phyloP scores from a whole-genome alignment of 2,113 vertebrate genomes.

The Peromyscus leucopus region DNA sequence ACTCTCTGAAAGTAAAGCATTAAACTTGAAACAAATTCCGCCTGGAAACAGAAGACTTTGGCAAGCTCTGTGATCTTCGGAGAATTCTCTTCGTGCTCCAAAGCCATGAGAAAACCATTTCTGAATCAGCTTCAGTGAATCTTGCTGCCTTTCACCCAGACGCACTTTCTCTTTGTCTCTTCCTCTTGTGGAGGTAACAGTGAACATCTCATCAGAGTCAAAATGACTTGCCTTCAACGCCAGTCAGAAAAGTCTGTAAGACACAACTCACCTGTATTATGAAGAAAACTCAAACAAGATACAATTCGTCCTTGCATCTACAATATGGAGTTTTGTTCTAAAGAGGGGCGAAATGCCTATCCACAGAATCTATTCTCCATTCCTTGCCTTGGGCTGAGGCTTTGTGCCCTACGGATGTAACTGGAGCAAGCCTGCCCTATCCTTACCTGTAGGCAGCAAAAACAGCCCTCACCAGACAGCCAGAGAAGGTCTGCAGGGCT shows the following conservation, averaged over 20 bases:
- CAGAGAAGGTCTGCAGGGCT: not conserved
- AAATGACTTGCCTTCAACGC: conserved; percentile 77
- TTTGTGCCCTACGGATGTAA: not conserved
- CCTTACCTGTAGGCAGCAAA: not conserved
- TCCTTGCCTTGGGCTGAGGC: not conserved
- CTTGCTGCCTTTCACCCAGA: not conserved
- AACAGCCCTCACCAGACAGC: not conserved
- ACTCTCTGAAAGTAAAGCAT: conserved; percentile 45
- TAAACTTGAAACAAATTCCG: conserved; percentile 52
- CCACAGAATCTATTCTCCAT: not conserved
- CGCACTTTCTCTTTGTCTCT: conserved; percentile 7
- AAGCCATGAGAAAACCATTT: conserved; percentile 71
- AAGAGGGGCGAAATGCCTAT: not conserved
- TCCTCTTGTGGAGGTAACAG: conserved; percentile 70
- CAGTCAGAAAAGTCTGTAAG: conserved; percentile 66
- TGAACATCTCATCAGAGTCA: conserved; percentile 75
- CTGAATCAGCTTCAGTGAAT: conserved; percentile 60
- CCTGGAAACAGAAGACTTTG: not conserved
- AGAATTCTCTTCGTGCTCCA: not conserved
- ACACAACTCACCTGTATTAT: conserved; percentile 56
- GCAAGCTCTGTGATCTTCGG: not conserved
- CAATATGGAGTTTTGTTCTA: conserved; percentile 59
- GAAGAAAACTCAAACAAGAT: conserved; percentile 16
- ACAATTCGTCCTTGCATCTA: conserved; percentile 68
- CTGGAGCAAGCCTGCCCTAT: not conserved